Evolutionary conservation across 2,888 invertebrate species (phyloP).

Genomic region (Aelia acuminata): DNA sequence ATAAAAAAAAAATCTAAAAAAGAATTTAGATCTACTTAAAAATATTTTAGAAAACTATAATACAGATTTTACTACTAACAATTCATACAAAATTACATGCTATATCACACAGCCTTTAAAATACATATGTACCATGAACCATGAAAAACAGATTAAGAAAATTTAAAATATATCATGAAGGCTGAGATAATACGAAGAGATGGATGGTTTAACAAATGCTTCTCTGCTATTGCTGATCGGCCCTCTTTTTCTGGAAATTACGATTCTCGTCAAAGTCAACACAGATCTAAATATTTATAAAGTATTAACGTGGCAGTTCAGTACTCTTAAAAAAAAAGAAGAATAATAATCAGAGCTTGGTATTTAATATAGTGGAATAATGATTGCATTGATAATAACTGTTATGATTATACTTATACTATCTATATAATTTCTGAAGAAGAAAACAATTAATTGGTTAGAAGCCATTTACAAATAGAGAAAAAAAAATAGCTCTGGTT

Average conservation of each 20-base stretch:
- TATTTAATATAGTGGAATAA: neutral
- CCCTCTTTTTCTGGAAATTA: slow-evolving; percentile 56
- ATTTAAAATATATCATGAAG: slow-evolving; percentile 12
- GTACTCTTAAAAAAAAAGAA: neutral
- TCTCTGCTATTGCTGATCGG: slow-evolving; percentile 46
- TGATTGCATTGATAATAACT: neutral
- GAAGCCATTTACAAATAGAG: neutral
- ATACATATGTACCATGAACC: slow-evolving; percentile 7
- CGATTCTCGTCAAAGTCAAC: slow-evolving; percentile 42
- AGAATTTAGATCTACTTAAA: neutral
- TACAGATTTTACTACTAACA: neutral
- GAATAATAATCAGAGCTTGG: neutral
- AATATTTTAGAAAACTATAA: slow-evolving; percentile 10
- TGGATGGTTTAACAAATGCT: slow-evolving; percentile 35
- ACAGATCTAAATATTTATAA: slow-evolving; percentile 3
- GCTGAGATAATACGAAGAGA: slow-evolving; percentile 35
- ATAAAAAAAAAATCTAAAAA: neutral
- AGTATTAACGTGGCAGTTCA: slow-evolving; percentile 26
- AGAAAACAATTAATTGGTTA: neutral
- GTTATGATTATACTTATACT: neutral
- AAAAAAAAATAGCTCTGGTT: neutral
- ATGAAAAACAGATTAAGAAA: neutral
- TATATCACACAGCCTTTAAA: slow-evolving; percentile 35
- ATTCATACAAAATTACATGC: neutral
- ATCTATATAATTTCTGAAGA: neutral